phyloP scores from a whole-genome alignment of 2,797 vertebrate species.

The Agapornis canus region DNA sequence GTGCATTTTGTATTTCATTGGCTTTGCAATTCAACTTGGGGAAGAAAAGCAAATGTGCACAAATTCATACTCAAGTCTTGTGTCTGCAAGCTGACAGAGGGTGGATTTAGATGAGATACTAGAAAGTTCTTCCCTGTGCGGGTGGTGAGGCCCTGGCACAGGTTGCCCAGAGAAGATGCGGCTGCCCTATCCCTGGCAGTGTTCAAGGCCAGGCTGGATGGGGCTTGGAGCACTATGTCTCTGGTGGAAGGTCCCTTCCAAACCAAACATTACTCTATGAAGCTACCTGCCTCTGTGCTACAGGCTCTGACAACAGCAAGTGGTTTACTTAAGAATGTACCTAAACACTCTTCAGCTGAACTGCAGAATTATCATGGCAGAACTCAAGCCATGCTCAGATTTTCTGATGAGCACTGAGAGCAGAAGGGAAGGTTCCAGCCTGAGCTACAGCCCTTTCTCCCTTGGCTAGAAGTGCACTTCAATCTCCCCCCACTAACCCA shows the following conservation, averaged over 20 bases:
- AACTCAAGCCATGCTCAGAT: fast-evolving
- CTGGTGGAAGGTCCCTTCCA: not conserved
- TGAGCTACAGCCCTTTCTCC: not conserved
- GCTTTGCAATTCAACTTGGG: not conserved
- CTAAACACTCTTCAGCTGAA: not conserved
- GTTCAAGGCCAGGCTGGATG: not conserved
- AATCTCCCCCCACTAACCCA: not conserved
- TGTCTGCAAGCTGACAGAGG: not conserved
- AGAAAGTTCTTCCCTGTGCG: not conserved
- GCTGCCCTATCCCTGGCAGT: not conserved
- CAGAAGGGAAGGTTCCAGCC: not conserved
- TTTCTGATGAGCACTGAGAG: not conserved
- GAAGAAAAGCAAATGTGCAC: not conserved
- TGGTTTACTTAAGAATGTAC: fast-evolving
- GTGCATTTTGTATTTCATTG: not conserved
- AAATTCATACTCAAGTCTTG: fast-evolving
- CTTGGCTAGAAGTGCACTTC: too few species aligned
- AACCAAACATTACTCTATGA: not conserved
- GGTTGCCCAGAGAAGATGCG: not conserved
- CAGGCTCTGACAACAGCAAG: not conserved
- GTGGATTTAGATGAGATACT: not conserved
- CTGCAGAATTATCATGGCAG: fast-evolving
- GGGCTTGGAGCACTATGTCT: not conserved
- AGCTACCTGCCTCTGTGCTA: not conserved
- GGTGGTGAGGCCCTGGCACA: not conserved